Evolutionary conservation across 1,140 invertebrate species (phyloP), one percentile per base, ranked within the genome.

Genomic region (Luehdorfia chinensis): DNA sequence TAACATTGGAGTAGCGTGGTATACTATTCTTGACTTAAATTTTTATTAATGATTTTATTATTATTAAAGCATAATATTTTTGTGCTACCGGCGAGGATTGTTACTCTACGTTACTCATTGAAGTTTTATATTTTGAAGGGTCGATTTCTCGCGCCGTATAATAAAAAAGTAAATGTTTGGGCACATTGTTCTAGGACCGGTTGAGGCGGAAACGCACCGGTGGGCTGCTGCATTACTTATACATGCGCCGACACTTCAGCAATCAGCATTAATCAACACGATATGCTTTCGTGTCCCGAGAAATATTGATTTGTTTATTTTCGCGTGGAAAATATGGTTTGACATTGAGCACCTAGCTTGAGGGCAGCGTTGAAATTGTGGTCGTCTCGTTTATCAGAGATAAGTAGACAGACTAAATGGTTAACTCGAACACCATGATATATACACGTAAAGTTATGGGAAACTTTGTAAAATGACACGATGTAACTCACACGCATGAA

Each of bases 181-280:
- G 65, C 65, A 76, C 63, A 81, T 83, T 85, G 77, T 84, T 78
- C 69, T 76, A 75, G 60, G 72, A 78, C 76, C 75, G 75, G 76
- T 80, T 65, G 63, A 53, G 66, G 57, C 68, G 76, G 76, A 76
- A 79, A 72, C 70, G 54, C 59, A 59, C 58, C 54, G 69, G 76
- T 70, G 68, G 74, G 69, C 62, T 71, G 66, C 57, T 54, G 60
- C 71, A 80, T 85, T 83, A 81, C 72, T 83, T 84, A 83, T 83
- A 73, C 81, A 80, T 80, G 71, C 71, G 66, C 71, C 69, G 69
- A 80, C 70, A 75, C 75, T 81, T 78, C 77, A 80, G 81, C 77
- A 84, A 85, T 84, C 77, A 84, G 72, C 79, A 81, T 85, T 78
- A 69, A 81, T 84, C 79, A 84, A 75, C 65, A 69, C 62, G 67